Evolutionary conservation across 37 sponge, comb jelly and placozoan species (phyloP), one percentile per base, ranked within the genome.

Genomic region (Lycopodina hypogea): DNA sequence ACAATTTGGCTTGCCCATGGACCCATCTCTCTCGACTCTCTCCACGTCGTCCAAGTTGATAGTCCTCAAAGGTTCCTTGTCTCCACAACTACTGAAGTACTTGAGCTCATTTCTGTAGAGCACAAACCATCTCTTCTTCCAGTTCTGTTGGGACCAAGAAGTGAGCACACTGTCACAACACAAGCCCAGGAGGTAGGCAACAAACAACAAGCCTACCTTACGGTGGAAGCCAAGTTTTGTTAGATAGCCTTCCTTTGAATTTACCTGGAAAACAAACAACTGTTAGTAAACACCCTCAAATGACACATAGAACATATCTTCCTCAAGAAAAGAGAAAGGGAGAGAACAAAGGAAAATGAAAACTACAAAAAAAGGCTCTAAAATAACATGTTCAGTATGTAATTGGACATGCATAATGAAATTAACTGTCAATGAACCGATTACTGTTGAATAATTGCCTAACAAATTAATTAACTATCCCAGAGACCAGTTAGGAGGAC

Each of bases 61-160:
- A 30, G 69, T 58, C 30, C 69, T 78, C 26, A 83, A 52, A 0
- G 91, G 91, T 4, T 38, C 62, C 19, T 66, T 76, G 39, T 73
- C 78, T 21, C 41, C 83, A 42, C 38, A 28, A 14, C 26, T 84
- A 9, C 75, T 76, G 80, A 77, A 91, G 63, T 91, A 91, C 17
- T 71, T 77, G 11, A 91, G 66, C 61, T 91, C 87, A 74, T 82
- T 83, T 78, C 66, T 73, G 51, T 65, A 86, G 38, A 91, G 69
- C 11, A 78, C 82, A 78, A 91, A 91, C 91, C 91, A 91, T 53
- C 91, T 58, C 36, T 42, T 65, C 80, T 83, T 85, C 91, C 91
- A 91, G 71, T 86, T 91, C 86, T 79, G 74, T 51, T 51, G 48
- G 2, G 28, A 59, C 7, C 7, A 65, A 32, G 29, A 62, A 32